Percentiles rank a stretch among this genome's conserved stretches.
Conservation (phyloP, 2,888 invertebrate species). For the Drosophila paranaensis region DNA sequence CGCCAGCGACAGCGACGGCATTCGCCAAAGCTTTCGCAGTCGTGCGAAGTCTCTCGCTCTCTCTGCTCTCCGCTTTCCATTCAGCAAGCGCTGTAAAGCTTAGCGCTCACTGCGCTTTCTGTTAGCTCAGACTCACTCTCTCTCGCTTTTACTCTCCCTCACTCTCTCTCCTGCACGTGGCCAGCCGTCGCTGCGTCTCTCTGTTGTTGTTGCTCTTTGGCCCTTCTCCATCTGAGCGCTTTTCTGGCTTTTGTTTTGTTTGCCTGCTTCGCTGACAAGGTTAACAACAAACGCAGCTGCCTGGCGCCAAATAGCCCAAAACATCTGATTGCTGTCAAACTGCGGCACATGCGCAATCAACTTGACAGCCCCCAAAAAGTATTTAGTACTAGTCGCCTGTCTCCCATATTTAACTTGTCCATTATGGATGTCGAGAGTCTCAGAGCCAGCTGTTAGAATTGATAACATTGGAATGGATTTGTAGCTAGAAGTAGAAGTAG, state of each 20-base stretch:
- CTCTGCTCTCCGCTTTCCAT: slow-evolving; percentile 49
- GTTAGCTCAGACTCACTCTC: slow-evolving; percentile 37
- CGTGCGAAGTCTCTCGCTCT: slow-evolving; percentile 17
- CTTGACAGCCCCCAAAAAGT: slow-evolving; percentile 15
- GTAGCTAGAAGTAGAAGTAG: too few relatives aligned
- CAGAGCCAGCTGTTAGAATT: not conserved
- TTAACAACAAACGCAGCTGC: slow-evolving; percentile 68
- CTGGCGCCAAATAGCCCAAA: slow-evolving; percentile 68
- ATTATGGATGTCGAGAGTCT: slow-evolving; percentile 1
- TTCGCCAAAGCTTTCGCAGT: slow-evolving; percentile 50
- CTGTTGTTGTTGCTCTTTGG: slow-evolving; percentile 18
- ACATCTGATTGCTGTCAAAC: slow-evolving; percentile 78
- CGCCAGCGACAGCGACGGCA: slow-evolving; percentile 6
- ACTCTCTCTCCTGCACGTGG: slow-evolving; percentile 22
- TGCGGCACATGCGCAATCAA: slow-evolving; percentile 63
- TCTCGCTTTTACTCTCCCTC: not conserved
- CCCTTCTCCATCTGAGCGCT: not conserved
- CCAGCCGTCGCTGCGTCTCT: slow-evolving; percentile 6
- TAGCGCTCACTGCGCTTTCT: slow-evolving; percentile 13
- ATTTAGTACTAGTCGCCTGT: slow-evolving; percentile 17
- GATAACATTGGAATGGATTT: not conserved
- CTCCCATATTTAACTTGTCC: slow-evolving; percentile 9
- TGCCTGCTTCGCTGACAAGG: slow-evolving; percentile 66
- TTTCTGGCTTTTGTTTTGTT: slow-evolving; percentile 74
- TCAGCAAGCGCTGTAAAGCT: slow-evolving; percentile 62